A percentile compares a stretch with the other conserved stretches of the same genome.
Evolutionary conservation across 2,888 invertebrate genomes (phyloP).

Genomic region (Papilio elwesi): DNA sequence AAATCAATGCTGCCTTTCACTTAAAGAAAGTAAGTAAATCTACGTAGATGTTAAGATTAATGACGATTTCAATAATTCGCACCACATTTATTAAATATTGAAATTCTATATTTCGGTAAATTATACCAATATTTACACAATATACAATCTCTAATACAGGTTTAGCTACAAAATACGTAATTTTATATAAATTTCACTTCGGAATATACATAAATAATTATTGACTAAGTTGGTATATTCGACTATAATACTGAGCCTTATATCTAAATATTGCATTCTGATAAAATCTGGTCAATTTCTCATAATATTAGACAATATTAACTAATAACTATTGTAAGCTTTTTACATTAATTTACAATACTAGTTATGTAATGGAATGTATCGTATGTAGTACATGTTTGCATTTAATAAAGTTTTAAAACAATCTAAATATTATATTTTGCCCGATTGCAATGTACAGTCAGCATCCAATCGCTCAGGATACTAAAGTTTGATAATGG

Average conservation of each 20-base stretch:
- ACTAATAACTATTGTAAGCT: slow-evolving; percentile 59
- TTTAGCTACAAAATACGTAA: slow-evolving; percentile 50
- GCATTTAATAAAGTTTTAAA: too few relatives aligned
- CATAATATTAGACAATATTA: slow-evolving; percentile 65
- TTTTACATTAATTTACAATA: slow-evolving; percentile 77
- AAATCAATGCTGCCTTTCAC: slow-evolving; percentile 47
- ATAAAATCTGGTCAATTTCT: slow-evolving; percentile 82
- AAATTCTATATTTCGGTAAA: slow-evolving; percentile 34
- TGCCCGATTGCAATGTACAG: not conserved
- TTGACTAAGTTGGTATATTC: slow-evolving; percentile 68
- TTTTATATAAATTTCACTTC: slow-evolving; percentile 65
- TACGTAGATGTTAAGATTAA: slow-evolving; percentile 24
- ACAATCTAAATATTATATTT: too few relatives aligned
- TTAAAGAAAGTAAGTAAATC: slow-evolving; percentile 10
- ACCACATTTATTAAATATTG: slow-evolving; percentile 14
- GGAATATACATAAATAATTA: slow-evolving; percentile 79
- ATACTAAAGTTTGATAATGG: too few relatives aligned
- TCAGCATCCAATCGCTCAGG: not conserved
- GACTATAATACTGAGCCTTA: slow-evolving; percentile 81
- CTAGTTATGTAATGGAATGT: slow-evolving; percentile 66
- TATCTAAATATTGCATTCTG: slow-evolving; percentile 82
- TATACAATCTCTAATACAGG: slow-evolving; percentile 59
- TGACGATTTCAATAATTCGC: not conserved
- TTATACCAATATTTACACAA: slow-evolving; percentile 64
- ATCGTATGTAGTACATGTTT: slow-evolving; percentile 48